Evolutionary conservation across 2,888 invertebrate genomes (phyloP), one percentile per base, ranked within the genome.

Genomic region (Psococerastis gibbosa): DNA sequence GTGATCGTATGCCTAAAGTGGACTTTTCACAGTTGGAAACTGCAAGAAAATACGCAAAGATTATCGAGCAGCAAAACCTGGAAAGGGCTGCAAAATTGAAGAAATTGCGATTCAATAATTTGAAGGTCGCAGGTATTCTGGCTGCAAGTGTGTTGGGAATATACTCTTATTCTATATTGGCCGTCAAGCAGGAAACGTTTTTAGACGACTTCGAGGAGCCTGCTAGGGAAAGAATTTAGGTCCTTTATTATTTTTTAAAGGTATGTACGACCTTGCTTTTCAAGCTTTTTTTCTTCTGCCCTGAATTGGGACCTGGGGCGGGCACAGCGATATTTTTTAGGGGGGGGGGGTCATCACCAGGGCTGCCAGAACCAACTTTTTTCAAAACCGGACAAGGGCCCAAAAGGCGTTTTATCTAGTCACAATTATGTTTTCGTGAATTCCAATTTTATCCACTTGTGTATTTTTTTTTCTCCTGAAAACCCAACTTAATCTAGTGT

Each of bases 201-300:
- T 69, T 94, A 46, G 92, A 92, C 66, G 89, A 92, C 58, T 88
- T 92, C 57, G 78, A 91, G 50, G 80, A 82, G 56, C 85, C 87
- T 0, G 71, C 68, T 34, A 45, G 22, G 13, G 27, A 17, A 33
- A 27, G 9, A 41, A 18, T 27, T 35, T 16, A 6, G 27, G n/a
- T n/a, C n/a, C n/a, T n/a, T n/a, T n/a, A n/a, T n/a, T n/a, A n/a
- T n/a, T n/a, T n/a, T n/a, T n/a, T n/a, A n/a, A n/a, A n/a, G n/a
- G n/a, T n/a, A n/a, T n/a, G n/a, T n/a, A n/a, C n/a, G n/a, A n/a
- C 8, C 13, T 27, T 22, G 20, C 20, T 8, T 15, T 32, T 45
- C 35, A 46, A 38, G 44, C 38, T 46, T 45, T 44, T 23, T 35
- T 49, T 48, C 35, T n/a, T n/a, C n/a, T n/a, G n/a, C n/a, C n/a